A percentile compares a stretch with the other conserved stretches of the same genome.
phyloP scores from a whole-genome alignment of 2,113 vertebrate species.

The Percina caprodes region DNA sequence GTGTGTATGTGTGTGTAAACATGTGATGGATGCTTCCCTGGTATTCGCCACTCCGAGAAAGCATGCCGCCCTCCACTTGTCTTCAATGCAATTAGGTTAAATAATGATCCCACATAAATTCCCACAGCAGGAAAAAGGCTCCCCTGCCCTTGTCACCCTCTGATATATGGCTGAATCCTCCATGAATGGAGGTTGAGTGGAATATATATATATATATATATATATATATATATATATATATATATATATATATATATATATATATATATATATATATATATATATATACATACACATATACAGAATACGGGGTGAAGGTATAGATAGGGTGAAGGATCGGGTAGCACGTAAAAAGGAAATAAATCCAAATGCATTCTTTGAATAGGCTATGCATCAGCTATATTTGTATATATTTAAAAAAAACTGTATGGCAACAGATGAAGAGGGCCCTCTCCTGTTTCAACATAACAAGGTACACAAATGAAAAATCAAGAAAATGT shows the following conservation, averaged over 20 bases:
- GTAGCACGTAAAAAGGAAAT: not conserved
- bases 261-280: too few relatives aligned
- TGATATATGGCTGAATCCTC: conserved; percentile 65
- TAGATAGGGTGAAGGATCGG: conserved; percentile 2
- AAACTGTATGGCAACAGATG: not conserved
- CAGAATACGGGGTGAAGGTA: too few relatives aligned
- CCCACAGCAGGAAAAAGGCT: conserved; percentile 58
- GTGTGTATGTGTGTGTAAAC: conserved; percentile 24
- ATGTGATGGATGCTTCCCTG: conserved; percentile 60
- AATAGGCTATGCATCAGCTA: too few relatives aligned
- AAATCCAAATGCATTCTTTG: not conserved
- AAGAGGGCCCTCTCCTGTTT: not conserved
- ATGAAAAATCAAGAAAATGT: not conserved
- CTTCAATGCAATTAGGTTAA: conserved; percentile 78
- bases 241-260: not conserved
- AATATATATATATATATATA: not conserved
- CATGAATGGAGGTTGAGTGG: conserved; percentile 48
- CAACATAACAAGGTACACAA: not conserved
- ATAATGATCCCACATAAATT: conserved; percentile 78
- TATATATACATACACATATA: too few relatives aligned
- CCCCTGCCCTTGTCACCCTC: conserved; percentile 65
- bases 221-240: too few relatives aligned
- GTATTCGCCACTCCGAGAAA: conserved; percentile 55
- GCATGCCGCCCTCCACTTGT: conserved; percentile 71
- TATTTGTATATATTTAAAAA: too few relatives aligned